Percentiles rank a stretch among this genome's conserved stretches.
Evolutionary conservation across 2,888 invertebrate genomes (phyloP).

Genomic region (Conomelus anceps): DNA sequence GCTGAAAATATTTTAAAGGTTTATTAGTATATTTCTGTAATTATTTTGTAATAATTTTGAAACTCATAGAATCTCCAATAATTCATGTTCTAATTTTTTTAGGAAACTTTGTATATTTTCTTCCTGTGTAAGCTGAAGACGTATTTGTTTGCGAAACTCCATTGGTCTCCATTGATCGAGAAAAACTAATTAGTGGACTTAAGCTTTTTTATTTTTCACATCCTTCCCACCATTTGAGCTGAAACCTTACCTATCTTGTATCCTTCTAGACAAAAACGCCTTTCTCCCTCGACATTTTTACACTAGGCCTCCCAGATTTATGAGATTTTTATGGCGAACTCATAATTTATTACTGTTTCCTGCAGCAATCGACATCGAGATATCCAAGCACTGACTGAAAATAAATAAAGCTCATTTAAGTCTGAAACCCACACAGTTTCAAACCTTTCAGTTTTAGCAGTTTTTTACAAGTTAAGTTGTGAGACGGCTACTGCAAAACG

Average conservation of each 20-base stretch:
- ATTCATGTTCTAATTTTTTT: neutral
- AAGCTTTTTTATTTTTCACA: neutral
- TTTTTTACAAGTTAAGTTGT: neutral
- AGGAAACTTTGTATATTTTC: neutral
- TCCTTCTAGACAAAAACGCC: neutral
- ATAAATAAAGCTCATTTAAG: neutral
- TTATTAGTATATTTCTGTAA: too few species aligned
- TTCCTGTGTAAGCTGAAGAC: too few species aligned
- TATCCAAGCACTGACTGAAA: neutral
- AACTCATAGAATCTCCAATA: neutral
- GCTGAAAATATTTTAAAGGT: too few species aligned
- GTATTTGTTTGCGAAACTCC: neutral
- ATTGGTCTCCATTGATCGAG: neutral
- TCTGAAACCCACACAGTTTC: neutral
- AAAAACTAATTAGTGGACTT: neutral
- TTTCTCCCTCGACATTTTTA: neutral
- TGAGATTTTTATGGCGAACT: neutral
- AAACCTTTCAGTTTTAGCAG: neutral
- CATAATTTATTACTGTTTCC: neutral
- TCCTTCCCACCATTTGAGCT: neutral
- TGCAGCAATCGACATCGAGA: neutral
- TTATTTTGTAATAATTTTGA: too few species aligned
- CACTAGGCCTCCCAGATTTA: neutral
- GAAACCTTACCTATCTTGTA: neutral
- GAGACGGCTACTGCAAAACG: neutral